phyloP scores from a whole-genome alignment of 2,113 vertebrate species.

The Phyllostomus discolor region DNA sequence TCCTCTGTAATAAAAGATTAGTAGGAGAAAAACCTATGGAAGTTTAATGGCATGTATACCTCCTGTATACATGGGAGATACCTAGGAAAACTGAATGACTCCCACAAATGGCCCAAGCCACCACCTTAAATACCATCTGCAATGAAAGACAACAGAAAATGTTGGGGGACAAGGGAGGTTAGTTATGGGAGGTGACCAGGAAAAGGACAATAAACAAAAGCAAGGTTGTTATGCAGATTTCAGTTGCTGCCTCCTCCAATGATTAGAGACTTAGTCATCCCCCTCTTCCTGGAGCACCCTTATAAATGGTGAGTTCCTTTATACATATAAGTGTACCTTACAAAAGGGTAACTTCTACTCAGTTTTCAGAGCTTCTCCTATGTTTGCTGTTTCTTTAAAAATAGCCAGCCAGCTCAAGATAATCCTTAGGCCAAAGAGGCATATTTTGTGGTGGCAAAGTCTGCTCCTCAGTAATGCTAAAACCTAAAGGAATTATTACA shows the following conservation, averaged over 20 bases:
- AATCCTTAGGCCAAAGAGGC: not conserved
- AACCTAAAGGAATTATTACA: slow-evolving; percentile 22
- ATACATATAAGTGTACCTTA: not conserved
- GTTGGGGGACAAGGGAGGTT: too few species aligned
- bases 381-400: not conserved
- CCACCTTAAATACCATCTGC: not conserved
- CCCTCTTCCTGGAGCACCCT: not conserved
- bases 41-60: not conserved
- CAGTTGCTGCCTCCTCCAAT: not conserved
- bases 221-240: not conserved
- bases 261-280: not conserved
- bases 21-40: not conserved
- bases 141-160: not conserved
- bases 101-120: not conserved
- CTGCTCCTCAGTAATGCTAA: not conserved
- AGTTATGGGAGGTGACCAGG: not conserved
- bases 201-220: not conserved
- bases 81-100: not conserved
- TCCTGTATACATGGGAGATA: not conserved
- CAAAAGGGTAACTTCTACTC: not conserved
- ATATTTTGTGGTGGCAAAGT: not conserved
- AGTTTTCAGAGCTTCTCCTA: not conserved
- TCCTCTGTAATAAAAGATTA: not conserved
- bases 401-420: not conserved
- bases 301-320: not conserved